Evolutionary conservation across 1,140 invertebrate genomes (phyloP).

Genomic region (Drosophila rhopaloa): DNA sequence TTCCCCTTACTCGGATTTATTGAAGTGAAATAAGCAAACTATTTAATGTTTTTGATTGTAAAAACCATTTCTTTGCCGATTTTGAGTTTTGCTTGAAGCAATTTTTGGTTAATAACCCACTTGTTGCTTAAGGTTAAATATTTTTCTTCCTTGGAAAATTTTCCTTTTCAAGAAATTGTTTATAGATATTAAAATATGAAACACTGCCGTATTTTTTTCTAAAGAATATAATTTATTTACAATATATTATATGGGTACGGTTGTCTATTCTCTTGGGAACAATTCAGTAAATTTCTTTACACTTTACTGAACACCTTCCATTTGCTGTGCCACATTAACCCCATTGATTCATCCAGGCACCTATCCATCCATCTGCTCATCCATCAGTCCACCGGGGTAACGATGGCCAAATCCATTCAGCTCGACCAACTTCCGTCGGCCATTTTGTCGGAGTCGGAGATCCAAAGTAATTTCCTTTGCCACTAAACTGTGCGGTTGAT

Average conservation of each 20-base stretch:
- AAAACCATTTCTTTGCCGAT: no score
- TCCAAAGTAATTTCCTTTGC: constrained; percentile 74
- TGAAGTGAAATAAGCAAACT: no score
- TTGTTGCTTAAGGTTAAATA: no score
- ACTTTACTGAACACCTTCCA: constrained; percentile 41
- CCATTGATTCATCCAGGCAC: constrained; percentile 2
- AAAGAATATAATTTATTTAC: no score
- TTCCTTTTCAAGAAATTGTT: no score
- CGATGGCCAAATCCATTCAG: constrained; percentile 56
- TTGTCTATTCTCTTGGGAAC: neutral
- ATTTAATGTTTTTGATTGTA: no score
- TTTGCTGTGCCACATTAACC: constrained; percentile 31
- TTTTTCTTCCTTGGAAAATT: no score
- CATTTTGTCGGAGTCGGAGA: constrained; percentile 68
- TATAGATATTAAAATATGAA: no score
- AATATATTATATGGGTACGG: neutral
- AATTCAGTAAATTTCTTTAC: neutral
- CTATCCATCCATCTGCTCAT: constrained; percentile 15
- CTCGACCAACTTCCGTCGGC: constrained; percentile 65
- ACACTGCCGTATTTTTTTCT: no score
- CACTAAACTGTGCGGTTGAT: constrained; percentile 81
- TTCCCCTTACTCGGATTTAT: no score
- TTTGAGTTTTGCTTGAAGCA: no score
- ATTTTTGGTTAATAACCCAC: no score
- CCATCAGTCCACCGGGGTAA: constrained; percentile 19